Percentiles rank a stretch among this genome's conserved stretches.
These are phyloP conservation scores for Acanthopagrus latus DNA, from an alignment of 2,797 vertebrate genomes.

Conservation along the genomic window DNA sequence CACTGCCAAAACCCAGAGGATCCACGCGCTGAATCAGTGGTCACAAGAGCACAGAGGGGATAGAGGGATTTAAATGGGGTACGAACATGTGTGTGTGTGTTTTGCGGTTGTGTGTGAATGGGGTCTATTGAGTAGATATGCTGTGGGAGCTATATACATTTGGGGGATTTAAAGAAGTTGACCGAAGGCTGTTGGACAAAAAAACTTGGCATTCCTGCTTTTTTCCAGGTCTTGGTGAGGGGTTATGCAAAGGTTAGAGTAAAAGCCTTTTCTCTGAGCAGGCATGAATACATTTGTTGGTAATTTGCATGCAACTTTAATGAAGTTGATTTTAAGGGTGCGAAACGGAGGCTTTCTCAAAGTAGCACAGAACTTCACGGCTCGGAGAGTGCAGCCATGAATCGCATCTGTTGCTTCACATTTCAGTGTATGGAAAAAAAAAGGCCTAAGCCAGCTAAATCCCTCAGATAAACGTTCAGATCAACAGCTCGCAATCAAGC, in stretches of 20 bases:
- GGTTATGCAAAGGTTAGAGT: slow-evolving; percentile 29
- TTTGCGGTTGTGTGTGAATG: neutral
- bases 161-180: slow-evolving; percentile 15
- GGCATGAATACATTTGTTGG: slow-evolving; percentile 30
- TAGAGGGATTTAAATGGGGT: slow-evolving; percentile 53
- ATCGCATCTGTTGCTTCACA: neutral
- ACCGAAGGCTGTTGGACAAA: slow-evolving; percentile 14
- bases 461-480: neutral
- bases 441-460: neutral
- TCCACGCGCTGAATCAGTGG: slow-evolving; percentile 72
- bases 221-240: slow-evolving; percentile 9
- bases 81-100: slow-evolving; percentile 10
- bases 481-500: slow-evolving; percentile 4
- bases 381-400: neutral
- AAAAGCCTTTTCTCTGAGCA: neutral
- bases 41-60: slow-evolving; percentile 64
- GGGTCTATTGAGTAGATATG: slow-evolving; percentile 10
- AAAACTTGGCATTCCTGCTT: slow-evolving; percentile 6
- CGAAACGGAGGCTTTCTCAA: slow-evolving; percentile 8
- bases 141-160: slow-evolving; percentile 15
- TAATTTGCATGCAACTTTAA: slow-evolving; percentile 33
- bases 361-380: neutral
- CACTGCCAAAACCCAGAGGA: slow-evolving; percentile 67
- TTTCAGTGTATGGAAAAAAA: neutral
- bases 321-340: slow-evolving; percentile 14